These are phyloP conservation scores for Tribolium freemani DNA, from an alignment of 2,888 invertebrate species.

Conservation along the genomic window DNA sequence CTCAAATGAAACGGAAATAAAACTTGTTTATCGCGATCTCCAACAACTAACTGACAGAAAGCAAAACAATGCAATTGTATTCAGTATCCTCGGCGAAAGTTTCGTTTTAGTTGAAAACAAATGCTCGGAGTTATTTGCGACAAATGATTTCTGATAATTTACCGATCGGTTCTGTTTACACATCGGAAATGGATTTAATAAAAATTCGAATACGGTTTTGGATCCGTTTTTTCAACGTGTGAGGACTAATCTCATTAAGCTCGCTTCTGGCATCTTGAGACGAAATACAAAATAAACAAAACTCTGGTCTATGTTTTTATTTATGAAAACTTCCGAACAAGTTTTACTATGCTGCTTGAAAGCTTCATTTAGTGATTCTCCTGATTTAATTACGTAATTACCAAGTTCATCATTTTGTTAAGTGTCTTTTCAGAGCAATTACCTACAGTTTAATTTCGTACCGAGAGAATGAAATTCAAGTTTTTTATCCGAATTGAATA, in stretches of 20 bases:
- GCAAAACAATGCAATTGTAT: constrained; percentile 37
- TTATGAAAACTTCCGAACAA: constrained; percentile 33
- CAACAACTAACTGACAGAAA: constrained; percentile 36
- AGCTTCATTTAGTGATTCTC: constrained; percentile 42
- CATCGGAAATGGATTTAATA: not conserved
- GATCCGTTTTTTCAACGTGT: not conserved
- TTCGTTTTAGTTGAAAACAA: constrained; percentile 17
- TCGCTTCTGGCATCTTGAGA: not conserved
- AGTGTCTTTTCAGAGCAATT: constrained; percentile 43
- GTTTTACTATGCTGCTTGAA: constrained; percentile 12
- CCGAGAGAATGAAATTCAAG: constrained; percentile 35
- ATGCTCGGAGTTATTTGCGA: constrained; percentile 5
- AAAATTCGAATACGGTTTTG: not conserved
- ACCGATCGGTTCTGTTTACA: not conserved
- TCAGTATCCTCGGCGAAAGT: constrained; percentile 1
- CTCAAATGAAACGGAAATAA: constrained; percentile 41
- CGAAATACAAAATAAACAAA: constrained; percentile 7
- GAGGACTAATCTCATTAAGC: not conserved
- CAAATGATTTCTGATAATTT: constrained; percentile 16
- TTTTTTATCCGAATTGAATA: constrained; percentile 3
- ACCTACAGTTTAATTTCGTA: constrained; percentile 35
- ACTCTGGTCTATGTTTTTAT: constrained; percentile 21
- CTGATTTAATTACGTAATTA: constrained; percentile 44
- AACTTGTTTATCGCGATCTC: constrained; percentile 44
- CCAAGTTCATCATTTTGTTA: constrained; percentile 43